phyloP scores from a whole-genome alignment of 2,797 vertebrate genomes.

The Odontamblyopus lacepedii region DNA sequence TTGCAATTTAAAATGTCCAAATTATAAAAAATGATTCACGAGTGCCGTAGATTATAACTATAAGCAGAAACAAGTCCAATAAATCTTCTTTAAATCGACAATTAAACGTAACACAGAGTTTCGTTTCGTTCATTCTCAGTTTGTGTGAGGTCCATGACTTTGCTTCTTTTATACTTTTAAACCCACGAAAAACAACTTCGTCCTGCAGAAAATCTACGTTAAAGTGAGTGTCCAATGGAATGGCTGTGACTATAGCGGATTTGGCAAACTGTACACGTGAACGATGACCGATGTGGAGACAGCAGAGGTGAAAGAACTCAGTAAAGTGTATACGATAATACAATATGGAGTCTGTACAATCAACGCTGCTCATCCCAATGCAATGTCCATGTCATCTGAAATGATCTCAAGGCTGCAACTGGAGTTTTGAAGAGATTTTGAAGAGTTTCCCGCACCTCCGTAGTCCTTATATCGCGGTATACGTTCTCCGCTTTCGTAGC shows the following conservation, averaged over 20 bases:
- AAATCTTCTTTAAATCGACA: no score
- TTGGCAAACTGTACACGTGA: conserved; percentile 14
- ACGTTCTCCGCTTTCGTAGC: not conserved
- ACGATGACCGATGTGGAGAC: conserved; percentile 1
- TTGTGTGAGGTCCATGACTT: not conserved
- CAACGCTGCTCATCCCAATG: conserved; percentile 11
- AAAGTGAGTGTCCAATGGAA: not conserved
- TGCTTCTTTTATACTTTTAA: not conserved
- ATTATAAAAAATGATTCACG: no score
- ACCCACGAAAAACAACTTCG: not conserved
- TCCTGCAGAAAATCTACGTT: not conserved
- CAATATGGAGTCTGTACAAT: conserved; percentile 28
- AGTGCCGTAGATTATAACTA: no score
- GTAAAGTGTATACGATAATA: not conserved
- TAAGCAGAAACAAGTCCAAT: no score
- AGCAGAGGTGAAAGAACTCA: conserved; percentile 22
- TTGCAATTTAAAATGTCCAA: no score
- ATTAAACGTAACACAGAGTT: not conserved
- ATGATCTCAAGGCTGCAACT: not conserved
- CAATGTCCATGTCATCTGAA: not conserved
- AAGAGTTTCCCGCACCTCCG: not conserved
- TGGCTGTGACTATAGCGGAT: conserved; percentile 2
- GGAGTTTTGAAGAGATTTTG: not conserved
- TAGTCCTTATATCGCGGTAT: not conserved
- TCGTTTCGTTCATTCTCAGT: not conserved